These are phyloP conservation scores for Azemiops feae DNA, from an alignment of 2,113 vertebrate species.

Conservation along the genomic window DNA sequence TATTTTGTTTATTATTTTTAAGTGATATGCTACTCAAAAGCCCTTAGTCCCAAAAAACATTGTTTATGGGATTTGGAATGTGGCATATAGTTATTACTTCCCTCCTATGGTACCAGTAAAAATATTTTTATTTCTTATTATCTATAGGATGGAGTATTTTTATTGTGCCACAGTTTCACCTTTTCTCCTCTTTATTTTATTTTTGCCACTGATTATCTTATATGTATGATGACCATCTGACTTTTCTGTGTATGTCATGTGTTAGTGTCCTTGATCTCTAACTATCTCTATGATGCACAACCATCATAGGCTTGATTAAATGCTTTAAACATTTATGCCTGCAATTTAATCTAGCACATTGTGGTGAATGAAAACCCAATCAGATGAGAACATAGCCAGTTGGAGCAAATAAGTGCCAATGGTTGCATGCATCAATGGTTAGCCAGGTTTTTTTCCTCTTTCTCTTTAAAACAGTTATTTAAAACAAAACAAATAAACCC, in stretches of 20 bases:
- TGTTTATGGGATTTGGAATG: background rate
- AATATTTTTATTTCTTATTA: background rate
- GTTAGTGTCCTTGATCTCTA: background rate
- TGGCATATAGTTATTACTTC: background rate
- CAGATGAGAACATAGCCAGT: background rate
- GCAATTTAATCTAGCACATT: background rate
- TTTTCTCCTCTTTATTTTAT: background rate
- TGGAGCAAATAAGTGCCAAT: background rate
- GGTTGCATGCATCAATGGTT: background rate
- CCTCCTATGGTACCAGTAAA: background rate
- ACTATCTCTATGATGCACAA: background rate
- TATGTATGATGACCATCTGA: background rate
- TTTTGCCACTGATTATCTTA: background rate
- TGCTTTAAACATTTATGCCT: background rate
- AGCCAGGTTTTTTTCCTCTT: background rate
- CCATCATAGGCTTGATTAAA: background rate
- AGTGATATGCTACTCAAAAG: background rate
- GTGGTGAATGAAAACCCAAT: background rate
- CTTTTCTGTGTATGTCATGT: background rate
- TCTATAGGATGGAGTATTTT: background rate
- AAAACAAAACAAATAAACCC: constrained; percentile 22
- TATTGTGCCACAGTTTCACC: background rate
- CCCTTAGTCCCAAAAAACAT: background rate
- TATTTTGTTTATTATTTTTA: background rate
- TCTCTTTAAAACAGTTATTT: background rate